Percentiles rank a stretch among this genome's conserved stretches.
phyloP scores from a whole-genome alignment of 2,888 invertebrate species.

The Ametastegia equiseti region DNA sequence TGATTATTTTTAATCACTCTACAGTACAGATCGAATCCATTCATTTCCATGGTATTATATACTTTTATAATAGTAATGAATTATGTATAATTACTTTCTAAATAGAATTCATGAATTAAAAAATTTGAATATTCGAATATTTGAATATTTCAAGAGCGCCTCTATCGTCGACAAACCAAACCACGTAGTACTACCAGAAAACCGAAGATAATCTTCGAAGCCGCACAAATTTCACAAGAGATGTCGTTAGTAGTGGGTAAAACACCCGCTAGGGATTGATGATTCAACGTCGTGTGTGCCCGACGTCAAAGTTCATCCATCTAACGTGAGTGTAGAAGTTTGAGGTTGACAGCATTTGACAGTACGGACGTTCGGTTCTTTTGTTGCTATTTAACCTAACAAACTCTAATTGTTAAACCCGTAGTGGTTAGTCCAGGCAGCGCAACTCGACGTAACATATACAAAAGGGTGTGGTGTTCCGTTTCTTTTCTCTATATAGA shows the following conservation, averaged over 20 bases:
- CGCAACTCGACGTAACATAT: too few relatives aligned
- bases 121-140: neutral
- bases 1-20: too few relatives aligned
- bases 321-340: neutral
- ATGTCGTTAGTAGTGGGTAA: neutral
- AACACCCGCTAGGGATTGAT: neutral
- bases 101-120: too few relatives aligned
- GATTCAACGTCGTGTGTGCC: conserved; percentile 1
- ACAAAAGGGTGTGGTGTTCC: neutral
- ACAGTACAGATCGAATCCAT: too few relatives aligned
- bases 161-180: neutral
- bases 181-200: neutral
- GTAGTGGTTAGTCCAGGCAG: too few relatives aligned
- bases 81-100: too few relatives aligned
- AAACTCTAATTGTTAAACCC: too few relatives aligned
- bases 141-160: neutral
- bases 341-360: conserved; percentile 9
- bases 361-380: neutral
- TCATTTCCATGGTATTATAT: too few relatives aligned
- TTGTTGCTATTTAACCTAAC: neutral
- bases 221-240: neutral
- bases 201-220: neutral
- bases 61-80: too few relatives aligned
- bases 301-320: neutral
- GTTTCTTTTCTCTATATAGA: too few relatives aligned